Conservation (phyloP, 2,797 vertebrate genomes). For the Liasis olivaceus region DNA sequence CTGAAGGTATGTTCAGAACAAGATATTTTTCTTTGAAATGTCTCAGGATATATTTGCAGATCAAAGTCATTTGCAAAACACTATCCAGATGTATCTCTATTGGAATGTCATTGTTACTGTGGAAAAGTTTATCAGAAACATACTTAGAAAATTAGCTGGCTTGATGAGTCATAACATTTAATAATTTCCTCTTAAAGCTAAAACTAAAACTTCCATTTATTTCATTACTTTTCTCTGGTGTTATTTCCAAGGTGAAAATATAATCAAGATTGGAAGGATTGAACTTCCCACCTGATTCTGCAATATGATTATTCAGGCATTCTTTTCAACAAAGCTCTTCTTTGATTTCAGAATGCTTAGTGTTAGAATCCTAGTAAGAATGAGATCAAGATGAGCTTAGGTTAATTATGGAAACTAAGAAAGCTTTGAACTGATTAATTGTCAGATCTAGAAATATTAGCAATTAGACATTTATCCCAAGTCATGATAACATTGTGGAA, state of each 20-base stretch:
- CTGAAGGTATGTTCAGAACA: slow-evolving; percentile 16
- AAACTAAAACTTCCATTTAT: slow-evolving; percentile 49
- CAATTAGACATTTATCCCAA: background rate
- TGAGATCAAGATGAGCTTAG: slow-evolving; percentile 4
- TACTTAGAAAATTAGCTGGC: slow-evolving; percentile 58
- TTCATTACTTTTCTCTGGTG: slow-evolving; percentile 51
- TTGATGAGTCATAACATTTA: slow-evolving; percentile 70
- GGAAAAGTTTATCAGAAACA: slow-evolving; percentile 59
- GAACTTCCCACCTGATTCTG: slow-evolving; percentile 33
- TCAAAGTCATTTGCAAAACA: slow-evolving; percentile 59
- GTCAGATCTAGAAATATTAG: background rate
- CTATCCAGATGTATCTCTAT: slow-evolving; percentile 63
- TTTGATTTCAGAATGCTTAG: background rate
- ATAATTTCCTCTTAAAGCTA: slow-evolving; percentile 67
- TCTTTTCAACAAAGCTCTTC: slow-evolving; percentile 16
- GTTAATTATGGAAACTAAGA: slow-evolving; percentile 11
- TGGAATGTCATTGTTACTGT: slow-evolving; percentile 53
- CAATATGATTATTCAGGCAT: slow-evolving; percentile 19
- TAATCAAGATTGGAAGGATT: slow-evolving; percentile 41
- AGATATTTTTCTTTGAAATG: background rate
- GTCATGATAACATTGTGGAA: background rate
- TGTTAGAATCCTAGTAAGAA: slow-evolving; percentile 9
- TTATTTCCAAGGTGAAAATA: slow-evolving; percentile 53
- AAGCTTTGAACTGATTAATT: slow-evolving; percentile 14
- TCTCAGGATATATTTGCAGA: slow-evolving; percentile 57